Evolutionary conservation across 2,113 vertebrate genomes (phyloP), one percentile per base, ranked within the genome.

Genomic region (Atractosteus spatula): DNA sequence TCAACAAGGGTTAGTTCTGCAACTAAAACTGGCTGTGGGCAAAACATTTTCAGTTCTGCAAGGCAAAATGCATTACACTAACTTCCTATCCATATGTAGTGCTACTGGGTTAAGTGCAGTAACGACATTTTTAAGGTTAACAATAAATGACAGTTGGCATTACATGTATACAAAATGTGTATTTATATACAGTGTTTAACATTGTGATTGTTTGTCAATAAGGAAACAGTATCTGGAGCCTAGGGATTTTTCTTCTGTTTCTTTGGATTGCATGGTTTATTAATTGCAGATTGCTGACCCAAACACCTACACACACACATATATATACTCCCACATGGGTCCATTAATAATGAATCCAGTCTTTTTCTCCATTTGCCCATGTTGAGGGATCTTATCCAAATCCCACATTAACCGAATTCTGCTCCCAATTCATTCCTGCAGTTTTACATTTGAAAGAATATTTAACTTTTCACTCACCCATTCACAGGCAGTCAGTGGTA

Each of bases 361-460:
- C 78, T 78, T 72, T 65, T 81, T 74, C 68, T 82, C 78, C 75
- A 77, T 83, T 87, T 79, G 84, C 72, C 79, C 78, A 69, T 79
- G 79, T 86, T 65, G 80, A 86, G 85, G 71, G 67, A 13, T 76
- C 79, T n/a, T 71, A 68, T 80, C 74, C 55, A 73, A 73, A 56
- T 85, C 84, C 87, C 81, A 76, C 72, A 74, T 72, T 74, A 83
- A 84, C 85, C 71, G 68, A 71, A 80, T 78, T 70, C 70, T 92
- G 86, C 85, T 84, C 80, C 88, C 77, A 65, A 71, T 89, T 91
- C 80, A 66, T 82, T 81, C 84, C 68, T 74, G 73, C 74, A 71
- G 72, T 87, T 89, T 82, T 85, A 85, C 87, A 91, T 93, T 84
- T 89, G 85, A 89, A 95, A 93, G 91, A 82, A 83, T 86, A 86